Percentiles rank a stretch among this genome's conserved stretches.
These are phyloP conservation scores for Ctenoplectra terminalis DNA, from an alignment of 1,140 invertebrate genomes.

Conservation along the genomic window DNA sequence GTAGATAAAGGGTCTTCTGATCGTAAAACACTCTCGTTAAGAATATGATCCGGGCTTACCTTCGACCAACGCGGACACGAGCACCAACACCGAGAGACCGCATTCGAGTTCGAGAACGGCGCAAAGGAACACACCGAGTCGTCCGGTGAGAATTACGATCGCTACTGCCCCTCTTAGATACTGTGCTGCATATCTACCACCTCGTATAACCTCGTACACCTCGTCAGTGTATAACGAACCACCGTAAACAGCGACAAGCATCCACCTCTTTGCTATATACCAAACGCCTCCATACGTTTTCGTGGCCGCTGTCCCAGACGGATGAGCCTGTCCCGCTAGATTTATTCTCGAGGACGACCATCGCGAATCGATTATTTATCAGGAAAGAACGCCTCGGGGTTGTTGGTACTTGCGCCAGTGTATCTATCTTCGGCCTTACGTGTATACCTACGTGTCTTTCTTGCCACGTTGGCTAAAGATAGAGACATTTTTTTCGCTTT, in stretches of 20 bases:
- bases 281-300: constrained; percentile 72
- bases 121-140: constrained; percentile 61
- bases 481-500: neutral
- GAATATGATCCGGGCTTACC: constrained; percentile 82
- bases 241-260: constrained; percentile 67
- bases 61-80: constrained; percentile 76
- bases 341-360: constrained; percentile 75
- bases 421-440: constrained; percentile 2
- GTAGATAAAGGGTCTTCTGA: constrained; percentile 79
- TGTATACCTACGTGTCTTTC: neutral
- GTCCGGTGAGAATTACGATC: constrained; percentile 73
- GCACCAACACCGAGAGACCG: constrained; percentile 46
- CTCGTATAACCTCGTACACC: constrained; percentile 70
- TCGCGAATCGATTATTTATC: constrained; percentile 77
- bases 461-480: constrained; percentile 9
- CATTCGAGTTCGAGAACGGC: constrained; percentile 32
- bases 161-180: constrained; percentile 78
- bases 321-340: constrained; percentile 71
- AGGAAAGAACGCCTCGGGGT: constrained; percentile 47
- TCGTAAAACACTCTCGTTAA: constrained; percentile 83
- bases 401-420: constrained; percentile 48
- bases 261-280: constrained; percentile 65
- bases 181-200: constrained; percentile 72
- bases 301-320: constrained; percentile 67
- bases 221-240: constrained; percentile 74